phyloP scores from a whole-genome alignment of 2,113 vertebrate genomes.

The Gallinago paraguaiae region DNA sequence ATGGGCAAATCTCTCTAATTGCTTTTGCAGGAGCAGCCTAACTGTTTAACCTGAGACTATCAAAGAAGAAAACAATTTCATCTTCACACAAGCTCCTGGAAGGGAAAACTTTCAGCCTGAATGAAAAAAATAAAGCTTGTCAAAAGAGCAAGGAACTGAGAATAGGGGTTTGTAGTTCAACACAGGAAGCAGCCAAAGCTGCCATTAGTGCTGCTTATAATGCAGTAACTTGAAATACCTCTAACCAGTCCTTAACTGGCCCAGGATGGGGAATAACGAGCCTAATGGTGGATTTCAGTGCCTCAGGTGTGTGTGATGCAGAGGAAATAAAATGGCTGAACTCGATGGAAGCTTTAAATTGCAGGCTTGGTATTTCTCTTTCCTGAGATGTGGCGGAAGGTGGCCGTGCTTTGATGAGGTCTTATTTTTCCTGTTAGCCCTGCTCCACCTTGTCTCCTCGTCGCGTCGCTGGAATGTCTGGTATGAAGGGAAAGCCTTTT shows the following conservation, averaged over 20 bases:
- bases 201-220: not conserved
- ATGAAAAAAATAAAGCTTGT: not conserved
- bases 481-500: conserved; percentile 19
- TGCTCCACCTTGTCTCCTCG: not conserved
- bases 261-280: not conserved
- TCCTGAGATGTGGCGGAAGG: not conserved
- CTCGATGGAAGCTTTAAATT: not conserved
- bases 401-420: not conserved
- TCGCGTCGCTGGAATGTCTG: not conserved
- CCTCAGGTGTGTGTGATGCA: not conserved
- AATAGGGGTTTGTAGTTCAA: not conserved
- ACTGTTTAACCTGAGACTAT: not conserved
- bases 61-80: not conserved
- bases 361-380: not conserved
- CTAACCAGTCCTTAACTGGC: not conserved
- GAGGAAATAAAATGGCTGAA: not conserved
- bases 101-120: not conserved
- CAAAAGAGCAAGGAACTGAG: not conserved
- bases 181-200: not conserved
- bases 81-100: not conserved
- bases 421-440: conserved; percentile 8
- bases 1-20: not conserved
- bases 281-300: not conserved
- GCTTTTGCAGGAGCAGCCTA: not conserved
- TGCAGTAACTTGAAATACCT: not conserved